A percentile compares a stretch with the other conserved stretches of the same genome.
Conservation (phyloP, 2,888 invertebrate species). For the Andrena bicolor region DNA sequence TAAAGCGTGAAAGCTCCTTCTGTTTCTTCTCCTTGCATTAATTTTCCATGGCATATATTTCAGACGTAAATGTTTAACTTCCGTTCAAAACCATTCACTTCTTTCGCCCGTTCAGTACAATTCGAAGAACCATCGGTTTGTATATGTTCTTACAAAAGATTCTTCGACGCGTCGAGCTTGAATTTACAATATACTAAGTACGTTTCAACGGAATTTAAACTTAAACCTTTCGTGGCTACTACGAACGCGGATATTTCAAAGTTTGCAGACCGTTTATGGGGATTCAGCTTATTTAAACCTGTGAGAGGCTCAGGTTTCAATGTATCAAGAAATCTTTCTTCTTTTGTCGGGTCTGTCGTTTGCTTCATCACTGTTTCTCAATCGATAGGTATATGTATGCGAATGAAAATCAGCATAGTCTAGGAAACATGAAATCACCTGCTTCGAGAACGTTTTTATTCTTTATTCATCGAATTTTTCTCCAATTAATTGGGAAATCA, state of each 20-base stretch:
- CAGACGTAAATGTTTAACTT: neutral
- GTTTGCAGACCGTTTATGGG: neutral
- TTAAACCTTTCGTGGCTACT: constrained; percentile 1
- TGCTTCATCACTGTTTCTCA: neutral
- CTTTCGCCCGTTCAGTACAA: neutral
- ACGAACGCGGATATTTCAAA: neutral
- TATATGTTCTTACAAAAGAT: neutral
- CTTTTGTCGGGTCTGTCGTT: neutral
- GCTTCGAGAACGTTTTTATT: neutral
- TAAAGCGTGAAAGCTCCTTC: too few species aligned
- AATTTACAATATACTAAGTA: neutral
- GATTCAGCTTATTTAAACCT: constrained; percentile 15
- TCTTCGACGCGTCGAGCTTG: neutral
- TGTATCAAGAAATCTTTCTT: neutral
- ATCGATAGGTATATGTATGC: neutral
- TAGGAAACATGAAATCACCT: neutral
- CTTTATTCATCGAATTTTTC: neutral
- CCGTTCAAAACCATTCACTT: neutral
- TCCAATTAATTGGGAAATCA: neutral
- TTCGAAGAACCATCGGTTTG: neutral
- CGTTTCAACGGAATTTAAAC: neutral
- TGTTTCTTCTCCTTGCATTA: too few species aligned
- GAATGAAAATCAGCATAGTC: neutral
- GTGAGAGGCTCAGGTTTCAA: neutral
- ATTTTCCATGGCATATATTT: too few species aligned